Base-by-base conservation (phyloP, 2,888 invertebrate genomes). In the Polymixis flavicincta region DNA sequence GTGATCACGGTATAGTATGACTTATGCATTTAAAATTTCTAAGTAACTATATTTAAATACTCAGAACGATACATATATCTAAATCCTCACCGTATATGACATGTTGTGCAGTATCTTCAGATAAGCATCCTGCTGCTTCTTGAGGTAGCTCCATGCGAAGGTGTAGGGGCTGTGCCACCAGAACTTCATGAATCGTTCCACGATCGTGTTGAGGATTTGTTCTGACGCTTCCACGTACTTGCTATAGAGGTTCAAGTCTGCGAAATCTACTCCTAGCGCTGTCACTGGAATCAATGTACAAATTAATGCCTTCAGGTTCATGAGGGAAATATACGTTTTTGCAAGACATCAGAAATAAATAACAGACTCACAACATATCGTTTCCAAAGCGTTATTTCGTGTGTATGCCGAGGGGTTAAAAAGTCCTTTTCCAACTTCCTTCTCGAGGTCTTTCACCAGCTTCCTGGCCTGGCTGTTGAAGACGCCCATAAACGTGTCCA, bases 381-480 rank as follows among this genome's bases (percentile, higher is more conserved):
- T 94, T 76, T 95, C 94, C 83, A 95, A 84, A 1, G 93, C 92
- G 67, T 94, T 94, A 66, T 92, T 92, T 52, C 92, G 86, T 0
- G 92, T 93, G 61, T 94, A 93, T 0, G 87, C 89, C 93, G 92
- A 93, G 52, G 93, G 94, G 59, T 95, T 94, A 66, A 95, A 95
- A 0, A 89, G 88, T 6, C 92, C 93, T 25, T 87, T 90, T 4
- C 92, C 93, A 0, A 83, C 92, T 52, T 92, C 88, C 0, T 74
- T 82, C 25, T 87, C 83, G 48, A 94, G 71, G 7, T 91, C 89
- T 5, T 88, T 85, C 1, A 92, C 92, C 64, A 94, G 85, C 22
- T 90, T 89, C 50, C 92, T 83, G 0, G 93, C 83, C 69, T 94
- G 93, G 17, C 88, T 90, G 80, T 94, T 94, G 83, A 94, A 93